Base-by-base conservation (phyloP, 92 coral and sea anemone genomes). In the Paragorgia papillata region DNA sequence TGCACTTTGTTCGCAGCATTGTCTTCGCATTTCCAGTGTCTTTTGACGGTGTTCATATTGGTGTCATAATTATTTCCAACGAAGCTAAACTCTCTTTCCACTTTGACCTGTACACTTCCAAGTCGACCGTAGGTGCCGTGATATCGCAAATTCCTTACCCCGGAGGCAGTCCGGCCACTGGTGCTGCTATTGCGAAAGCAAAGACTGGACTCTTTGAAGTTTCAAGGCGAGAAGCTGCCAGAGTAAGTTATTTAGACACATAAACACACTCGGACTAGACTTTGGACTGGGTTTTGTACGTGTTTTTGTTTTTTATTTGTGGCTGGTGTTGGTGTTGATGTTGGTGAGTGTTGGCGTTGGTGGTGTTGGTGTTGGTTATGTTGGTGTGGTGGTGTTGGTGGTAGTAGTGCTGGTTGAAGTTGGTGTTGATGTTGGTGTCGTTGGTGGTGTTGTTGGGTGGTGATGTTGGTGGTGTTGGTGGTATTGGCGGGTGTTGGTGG, bases 191-290 rank as follows among this genome's bases (percentile, higher is more conserved):
- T 26, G 2, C 40, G 22, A 68, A 68, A 27, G 75, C 75, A 37
- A 49, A 68, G 37, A 68, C 75, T 0, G 10, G 4, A 1, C 75
- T 68, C 6, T 68, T 68, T 28, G 58, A 68, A 43, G 59, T 33
- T 9, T 68, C 75, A 12, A 84, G 81, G 55, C 49, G 80, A 5
- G 86, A 83, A 22, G 87, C 96, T 19, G 79, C 69, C 13, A 79
- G 19, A 79, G 80, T 55, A 18, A 51, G 49, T 17, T 9, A 32
- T 22, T 20, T 1, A n/a, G n/a, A n/a, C n/a, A n/a, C n/a, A n/a
- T n/a, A n/a, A n/a, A n/a, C n/a, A n/a, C n/a, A n/a, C n/a, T n/a
- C n/a, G n/a, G n/a, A n/a, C n/a, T n/a, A n/a, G n/a, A n/a, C n/a
- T n/a, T n/a, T n/a, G n/a, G n/a, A n/a, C n/a, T n/a, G n/a, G n/a